phyloP scores from a whole-genome alignment of 2,113 vertebrate genomes.

The Nanorana parkeri region DNA sequence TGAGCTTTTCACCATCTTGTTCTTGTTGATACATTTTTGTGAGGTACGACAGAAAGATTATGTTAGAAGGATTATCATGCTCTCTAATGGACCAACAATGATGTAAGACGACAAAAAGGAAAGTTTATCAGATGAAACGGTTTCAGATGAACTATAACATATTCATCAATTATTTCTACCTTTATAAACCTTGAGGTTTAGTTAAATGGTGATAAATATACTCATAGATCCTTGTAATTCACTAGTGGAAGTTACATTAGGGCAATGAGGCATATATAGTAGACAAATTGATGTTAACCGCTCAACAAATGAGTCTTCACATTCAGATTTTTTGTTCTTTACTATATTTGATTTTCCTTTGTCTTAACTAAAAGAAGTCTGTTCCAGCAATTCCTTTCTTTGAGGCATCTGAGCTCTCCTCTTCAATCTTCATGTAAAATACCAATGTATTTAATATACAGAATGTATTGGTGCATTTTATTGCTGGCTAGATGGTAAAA shows the following conservation, averaged over 20 bases:
- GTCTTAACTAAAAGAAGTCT: conserved; percentile 44
- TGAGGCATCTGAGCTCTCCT: conserved; percentile 19
- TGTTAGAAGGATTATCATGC: not conserved
- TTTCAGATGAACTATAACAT: conserved; percentile 45
- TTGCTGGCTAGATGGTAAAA: conserved; percentile 48
- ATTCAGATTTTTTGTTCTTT: conserved; percentile 20
- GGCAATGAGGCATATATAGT: conserved; percentile 52
- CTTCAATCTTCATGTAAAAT: conserved; percentile 56
- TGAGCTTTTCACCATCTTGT: not conserved
- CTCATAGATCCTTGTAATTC: conserved; percentile 54
- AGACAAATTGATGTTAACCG: conserved; percentile 57
- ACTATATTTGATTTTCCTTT: conserved; percentile 47
- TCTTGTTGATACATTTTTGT: not conserved
- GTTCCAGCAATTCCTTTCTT: conserved; percentile 30
- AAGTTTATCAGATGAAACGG: conserved; percentile 22
- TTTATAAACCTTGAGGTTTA: conserved; percentile 51
- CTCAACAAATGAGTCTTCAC: conserved; percentile 54
- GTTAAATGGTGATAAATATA: conserved; percentile 56
- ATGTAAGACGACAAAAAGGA: conserved; percentile 13
- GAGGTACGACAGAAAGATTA: not conserved
- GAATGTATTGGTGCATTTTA: conserved; percentile 56
- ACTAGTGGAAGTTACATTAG: conserved; percentile 54
- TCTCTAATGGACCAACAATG: conserved; percentile 6
- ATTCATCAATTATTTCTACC: conserved; percentile 52
- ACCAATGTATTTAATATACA: conserved; percentile 48